These are phyloP conservation scores for Aleiodes testaceus DNA, from an alignment of 2,888 invertebrate species.

Conservation along the genomic window DNA sequence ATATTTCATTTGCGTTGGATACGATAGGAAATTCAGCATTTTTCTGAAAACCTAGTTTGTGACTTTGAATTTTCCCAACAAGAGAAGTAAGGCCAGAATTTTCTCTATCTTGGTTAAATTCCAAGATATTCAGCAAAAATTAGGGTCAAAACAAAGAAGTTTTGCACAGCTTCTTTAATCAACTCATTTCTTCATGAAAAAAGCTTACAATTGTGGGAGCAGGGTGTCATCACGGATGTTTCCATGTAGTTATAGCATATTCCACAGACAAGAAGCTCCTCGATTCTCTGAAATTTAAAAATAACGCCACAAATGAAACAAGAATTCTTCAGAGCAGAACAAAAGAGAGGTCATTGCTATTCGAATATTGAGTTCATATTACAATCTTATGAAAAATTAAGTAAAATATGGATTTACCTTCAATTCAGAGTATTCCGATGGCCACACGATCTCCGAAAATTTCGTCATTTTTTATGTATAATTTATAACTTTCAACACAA, in stretches of 20 bases:
- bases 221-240: slow-evolving; percentile 74
- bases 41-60: too few relatives aligned
- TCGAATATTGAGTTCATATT: not conserved
- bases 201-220: slow-evolving; percentile 75
- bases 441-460: slow-evolving; percentile 57
- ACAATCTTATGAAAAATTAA: slow-evolving; percentile 6
- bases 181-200: not conserved
- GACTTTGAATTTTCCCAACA: too few relatives aligned
- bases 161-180: not conserved
- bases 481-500: not conserved
- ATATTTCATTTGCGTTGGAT: too few relatives aligned
- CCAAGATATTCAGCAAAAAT: too few relatives aligned
- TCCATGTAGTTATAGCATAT: slow-evolving; percentile 75
- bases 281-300: slow-evolving; percentile 70
- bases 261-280: slow-evolving; percentile 72
- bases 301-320: slow-evolving; percentile 10
- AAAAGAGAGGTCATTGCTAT: not conserved
- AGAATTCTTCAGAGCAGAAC: slow-evolving; percentile 2
- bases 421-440: slow-evolving; percentile 60
- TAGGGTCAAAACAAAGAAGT: not conserved
- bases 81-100: too few relatives aligned
- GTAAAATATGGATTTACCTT: slow-evolving; percentile 54
- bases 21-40: too few relatives aligned
- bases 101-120: too few relatives aligned
- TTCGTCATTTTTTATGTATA: slow-evolving; percentile 48